A percentile compares a stretch with the other conserved stretches of the same genome.
phyloP scores from a whole-genome alignment of 2,888 invertebrate genomes.

The Crepidodera aurea region DNA sequence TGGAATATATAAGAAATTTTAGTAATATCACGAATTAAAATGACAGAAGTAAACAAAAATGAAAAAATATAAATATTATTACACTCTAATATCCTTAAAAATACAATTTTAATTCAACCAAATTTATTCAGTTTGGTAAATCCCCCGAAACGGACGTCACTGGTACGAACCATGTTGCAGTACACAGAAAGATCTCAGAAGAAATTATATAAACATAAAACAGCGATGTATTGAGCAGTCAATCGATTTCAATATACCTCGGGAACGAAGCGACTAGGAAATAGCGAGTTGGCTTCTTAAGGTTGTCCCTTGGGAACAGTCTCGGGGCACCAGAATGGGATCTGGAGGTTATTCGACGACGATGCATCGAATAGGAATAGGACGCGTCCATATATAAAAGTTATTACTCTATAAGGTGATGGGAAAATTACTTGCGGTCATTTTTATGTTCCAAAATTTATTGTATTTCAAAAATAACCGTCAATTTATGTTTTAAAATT shows the following conservation, averaged over 20 bases:
- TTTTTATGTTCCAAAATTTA: too few relatives aligned
- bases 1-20: too few relatives aligned
- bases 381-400: conserved; percentile 31
- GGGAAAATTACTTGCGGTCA: too few relatives aligned
- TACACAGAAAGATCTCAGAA: conserved; percentile 42
- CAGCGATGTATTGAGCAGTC: conserved; percentile 51
- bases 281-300: conserved; percentile 31
- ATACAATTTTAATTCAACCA: too few relatives aligned
- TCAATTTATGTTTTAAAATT: too few relatives aligned
- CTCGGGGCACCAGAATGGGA: conserved; percentile 30
- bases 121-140: too few relatives aligned
- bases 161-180: neutral
- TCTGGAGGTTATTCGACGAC: conserved; percentile 37
- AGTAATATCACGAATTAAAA: too few relatives aligned
- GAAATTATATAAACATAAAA: conserved; percentile 55
- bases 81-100: too few relatives aligned
- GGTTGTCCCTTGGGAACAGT: conserved; percentile 32
- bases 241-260: conserved; percentile 54
- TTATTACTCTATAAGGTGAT: conserved; percentile 29
- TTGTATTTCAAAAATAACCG: neutral
- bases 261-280: conserved; percentile 2
- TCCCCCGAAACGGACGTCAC: too few relatives aligned
- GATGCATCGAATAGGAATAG: conserved; percentile 28
- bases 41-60: too few relatives aligned
- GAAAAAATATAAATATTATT: too few relatives aligned